phyloP scores from a whole-genome alignment of 2,797 vertebrate species.

The Prionace glauca region DNA sequence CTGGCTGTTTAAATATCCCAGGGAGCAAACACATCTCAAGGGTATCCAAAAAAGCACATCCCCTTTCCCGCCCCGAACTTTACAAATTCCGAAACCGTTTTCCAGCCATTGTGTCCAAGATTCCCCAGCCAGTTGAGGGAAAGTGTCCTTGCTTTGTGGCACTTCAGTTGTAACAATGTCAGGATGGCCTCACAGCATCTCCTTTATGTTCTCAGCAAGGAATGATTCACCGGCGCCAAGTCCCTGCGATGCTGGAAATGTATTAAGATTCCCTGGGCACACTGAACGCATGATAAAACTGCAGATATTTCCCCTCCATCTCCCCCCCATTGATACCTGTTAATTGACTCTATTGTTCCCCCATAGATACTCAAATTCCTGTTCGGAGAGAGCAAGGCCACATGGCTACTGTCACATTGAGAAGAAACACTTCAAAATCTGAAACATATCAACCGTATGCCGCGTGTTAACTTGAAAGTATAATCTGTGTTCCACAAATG shows the following conservation, averaged over 20 bases:
- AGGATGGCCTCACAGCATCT: neutral
- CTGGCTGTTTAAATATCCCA: neutral
- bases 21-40: neutral
- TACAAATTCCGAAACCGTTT: neutral
- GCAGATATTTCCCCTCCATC: neutral
- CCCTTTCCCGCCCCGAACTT: neutral
- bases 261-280: no score
- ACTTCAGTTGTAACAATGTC: neutral
- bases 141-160: neutral
- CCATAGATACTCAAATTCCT: no score
- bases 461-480: no score
- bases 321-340: neutral
- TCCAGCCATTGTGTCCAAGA: neutral
- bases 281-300: neutral
- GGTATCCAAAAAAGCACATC: neutral
- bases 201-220: neutral
- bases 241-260: neutral
- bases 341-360: no score
- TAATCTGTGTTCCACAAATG: neutral
- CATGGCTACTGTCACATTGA: neutral
- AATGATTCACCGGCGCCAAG: neutral
- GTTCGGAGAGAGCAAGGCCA: no score
- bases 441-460: neutral
- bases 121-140: neutral
- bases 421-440: neutral